Conservation (phyloP, 2,888 invertebrate species). For the Pegoplata infirma region DNA sequence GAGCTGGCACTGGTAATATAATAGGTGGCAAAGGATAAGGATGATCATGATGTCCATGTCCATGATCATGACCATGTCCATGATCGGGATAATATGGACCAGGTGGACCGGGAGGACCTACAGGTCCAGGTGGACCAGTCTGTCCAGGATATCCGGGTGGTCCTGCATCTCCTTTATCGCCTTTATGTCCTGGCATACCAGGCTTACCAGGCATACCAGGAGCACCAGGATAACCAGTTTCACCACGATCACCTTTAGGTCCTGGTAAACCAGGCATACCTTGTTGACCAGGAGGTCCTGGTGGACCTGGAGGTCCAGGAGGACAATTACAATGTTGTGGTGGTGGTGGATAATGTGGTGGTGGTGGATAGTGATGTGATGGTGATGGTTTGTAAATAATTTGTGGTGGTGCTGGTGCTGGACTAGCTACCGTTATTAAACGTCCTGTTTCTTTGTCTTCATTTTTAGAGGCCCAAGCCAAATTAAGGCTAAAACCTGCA, state of each 20-base stretch:
- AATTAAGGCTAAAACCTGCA: conserved; percentile 7
- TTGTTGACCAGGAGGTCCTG: conserved; percentile 36
- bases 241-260: conserved; percentile 39
- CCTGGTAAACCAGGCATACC: conserved; percentile 32
- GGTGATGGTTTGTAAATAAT: conserved; percentile 11
- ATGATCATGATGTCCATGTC: background rate
- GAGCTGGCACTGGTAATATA: conserved; percentile 15
- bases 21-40: background rate
- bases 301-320: conserved; percentile 50
- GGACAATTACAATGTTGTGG: conserved; percentile 47
- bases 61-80: background rate
- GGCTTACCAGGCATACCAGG: conserved; percentile 25
- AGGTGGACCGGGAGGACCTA: conserved; percentile 19
- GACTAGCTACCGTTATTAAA: background rate
- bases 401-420: conserved; percentile 1
- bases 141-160: background rate
- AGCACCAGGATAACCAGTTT: conserved; percentile 26
- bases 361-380: background rate
- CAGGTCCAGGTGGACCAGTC: conserved; percentile 27
- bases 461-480: background rate
- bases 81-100: background rate
- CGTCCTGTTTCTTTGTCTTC: conserved; percentile 11
- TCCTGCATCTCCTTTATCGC: conserved; percentile 6
- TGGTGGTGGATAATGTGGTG: conserved; percentile 9
- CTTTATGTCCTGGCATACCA: conserved; percentile 26